A percentile compares a stretch with the other conserved stretches of the same genome.
phyloP scores from a whole-genome alignment of 2,113 vertebrate species.

The Peromyscus maniculatus region DNA sequence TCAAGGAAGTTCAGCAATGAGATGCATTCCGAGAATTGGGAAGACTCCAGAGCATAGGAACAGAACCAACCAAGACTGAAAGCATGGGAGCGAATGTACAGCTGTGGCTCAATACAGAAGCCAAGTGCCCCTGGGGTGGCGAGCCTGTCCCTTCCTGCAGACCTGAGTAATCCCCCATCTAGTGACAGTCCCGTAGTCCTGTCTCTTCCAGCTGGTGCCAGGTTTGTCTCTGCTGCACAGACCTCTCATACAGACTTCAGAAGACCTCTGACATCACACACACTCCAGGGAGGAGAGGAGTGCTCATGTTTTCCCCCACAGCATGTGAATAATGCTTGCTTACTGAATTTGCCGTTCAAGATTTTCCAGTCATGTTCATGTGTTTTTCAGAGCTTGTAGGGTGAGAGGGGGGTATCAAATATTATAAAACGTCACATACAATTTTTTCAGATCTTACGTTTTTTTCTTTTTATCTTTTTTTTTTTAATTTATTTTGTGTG shows the following conservation, averaged over 20 bases:
- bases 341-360: background rate
- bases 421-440: background rate
- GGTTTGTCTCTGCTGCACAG: background rate
- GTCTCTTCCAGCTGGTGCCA: background rate
- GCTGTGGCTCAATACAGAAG: background rate
- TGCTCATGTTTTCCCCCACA: too few relatives aligned
- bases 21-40: background rate
- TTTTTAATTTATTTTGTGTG: background rate
- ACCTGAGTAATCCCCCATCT: background rate
- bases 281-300: background rate
- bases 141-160: background rate
- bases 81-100: background rate
- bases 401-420: accelerated
- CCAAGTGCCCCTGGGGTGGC: background rate
- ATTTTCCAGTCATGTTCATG: background rate
- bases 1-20: background rate
- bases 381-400: background rate
- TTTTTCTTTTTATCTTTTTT: background rate
- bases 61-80: background rate
- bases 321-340: background rate
- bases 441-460: background rate
- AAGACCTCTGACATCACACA: background rate
- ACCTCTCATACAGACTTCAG: background rate
- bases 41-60: background rate
- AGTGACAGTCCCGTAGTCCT: background rate